Percentiles rank a stretch among this genome's conserved stretches.
These are phyloP conservation scores for Tupaia tana DNA, from an alignment of 2,113 vertebrate genomes.

Conservation along the genomic window DNA sequence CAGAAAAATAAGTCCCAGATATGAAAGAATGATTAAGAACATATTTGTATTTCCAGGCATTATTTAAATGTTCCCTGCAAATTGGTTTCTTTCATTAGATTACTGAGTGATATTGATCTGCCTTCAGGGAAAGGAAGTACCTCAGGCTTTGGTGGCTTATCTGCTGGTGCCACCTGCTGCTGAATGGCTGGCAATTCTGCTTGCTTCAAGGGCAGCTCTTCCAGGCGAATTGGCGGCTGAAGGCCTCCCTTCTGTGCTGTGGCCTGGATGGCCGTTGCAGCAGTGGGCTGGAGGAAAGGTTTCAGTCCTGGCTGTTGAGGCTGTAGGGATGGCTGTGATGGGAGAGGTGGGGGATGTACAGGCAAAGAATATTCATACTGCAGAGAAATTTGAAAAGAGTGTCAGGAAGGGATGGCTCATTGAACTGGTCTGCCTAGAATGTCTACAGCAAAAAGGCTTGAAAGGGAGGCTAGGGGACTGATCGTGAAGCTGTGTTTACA, in stretches of 20 bases:
- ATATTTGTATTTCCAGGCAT: background rate
- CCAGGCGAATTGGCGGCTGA: conserved; percentile 47
- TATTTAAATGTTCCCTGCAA: background rate
- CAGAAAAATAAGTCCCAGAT: background rate
- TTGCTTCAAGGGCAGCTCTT: conserved; percentile 56
- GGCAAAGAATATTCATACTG: conserved; percentile 79
- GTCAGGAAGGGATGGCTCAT: conserved; percentile 53
- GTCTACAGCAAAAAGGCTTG: conserved; percentile 28
- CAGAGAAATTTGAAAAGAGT: conserved; percentile 71
- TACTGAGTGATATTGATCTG: background rate
- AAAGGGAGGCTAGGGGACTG: background rate
- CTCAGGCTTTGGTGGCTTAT: conserved; percentile 64
- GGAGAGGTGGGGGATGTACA: conserved; percentile 70
- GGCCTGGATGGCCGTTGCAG: conserved; percentile 2
- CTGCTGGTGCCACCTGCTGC: conserved; percentile 63
- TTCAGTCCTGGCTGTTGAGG: conserved; percentile 69
- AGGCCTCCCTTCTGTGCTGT: conserved; percentile 13
- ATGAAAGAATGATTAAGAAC: background rate
- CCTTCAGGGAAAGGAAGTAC: conserved; percentile 34
- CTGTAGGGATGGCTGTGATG: conserved; percentile 73
- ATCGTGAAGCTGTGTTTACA: background rate
- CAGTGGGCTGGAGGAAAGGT: conserved; percentile 24
- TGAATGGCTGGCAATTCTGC: conserved; percentile 50
- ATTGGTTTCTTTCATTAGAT: background rate
- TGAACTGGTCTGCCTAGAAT: conserved; percentile 34